Conservation (phyloP, 2,113 vertebrate species). For the Odontophorus gujanensis region DNA sequence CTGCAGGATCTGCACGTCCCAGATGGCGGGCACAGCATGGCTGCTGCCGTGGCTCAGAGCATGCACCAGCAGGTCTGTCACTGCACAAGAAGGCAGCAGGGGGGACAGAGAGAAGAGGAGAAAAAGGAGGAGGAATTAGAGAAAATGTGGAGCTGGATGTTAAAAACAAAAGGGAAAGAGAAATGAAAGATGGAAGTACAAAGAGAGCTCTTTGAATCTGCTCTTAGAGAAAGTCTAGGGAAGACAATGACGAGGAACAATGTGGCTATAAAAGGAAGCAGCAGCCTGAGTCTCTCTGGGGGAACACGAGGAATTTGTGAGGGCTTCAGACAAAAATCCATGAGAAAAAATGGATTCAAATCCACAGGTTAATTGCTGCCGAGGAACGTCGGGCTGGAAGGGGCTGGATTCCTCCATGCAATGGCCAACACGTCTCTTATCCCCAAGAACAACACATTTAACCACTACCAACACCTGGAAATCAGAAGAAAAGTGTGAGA, state of each 20-base stretch:
- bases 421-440: neutral
- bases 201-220: neutral
- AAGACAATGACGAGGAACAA: neutral
- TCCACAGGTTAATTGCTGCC: neutral
- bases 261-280: neutral
- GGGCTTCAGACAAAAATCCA: neutral
- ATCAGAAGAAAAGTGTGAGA: neutral
- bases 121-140: neutral
- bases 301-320: neutral
- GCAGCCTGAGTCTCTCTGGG: neutral
- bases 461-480: neutral
- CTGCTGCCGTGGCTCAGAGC: neutral
- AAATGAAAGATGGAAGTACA: neutral
- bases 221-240: neutral
- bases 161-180: neutral
- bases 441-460: neutral
- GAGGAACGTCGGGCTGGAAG: neutral
- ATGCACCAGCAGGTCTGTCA: conserved; percentile 38
- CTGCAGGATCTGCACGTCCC: conserved; percentile 7
- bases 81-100: neutral
- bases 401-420: neutral
- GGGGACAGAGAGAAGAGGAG: neutral
- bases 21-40: conserved; percentile 46
- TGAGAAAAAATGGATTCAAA: conserved; percentile 16
- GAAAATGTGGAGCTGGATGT: neutral